Conservation (phyloP, 2,888 invertebrate genomes). For the Dicyrtoma fusca region DNA sequence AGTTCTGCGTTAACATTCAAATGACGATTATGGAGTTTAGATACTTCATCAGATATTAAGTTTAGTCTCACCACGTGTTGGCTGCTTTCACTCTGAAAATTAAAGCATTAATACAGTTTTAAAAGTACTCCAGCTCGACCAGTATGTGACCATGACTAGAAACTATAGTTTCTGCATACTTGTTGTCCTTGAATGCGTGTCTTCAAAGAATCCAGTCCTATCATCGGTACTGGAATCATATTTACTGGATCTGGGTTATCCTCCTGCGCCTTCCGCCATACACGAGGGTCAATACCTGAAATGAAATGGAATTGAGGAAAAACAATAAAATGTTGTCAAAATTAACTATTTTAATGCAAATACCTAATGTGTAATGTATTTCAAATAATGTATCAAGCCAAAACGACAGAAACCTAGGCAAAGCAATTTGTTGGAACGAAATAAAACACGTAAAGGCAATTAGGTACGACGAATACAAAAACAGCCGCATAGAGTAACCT, state of each 20-base stretch:
- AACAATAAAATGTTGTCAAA: conserved; percentile 3
- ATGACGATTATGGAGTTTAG: conserved; percentile 77
- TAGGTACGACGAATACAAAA: no score
- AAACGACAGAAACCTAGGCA: no score
- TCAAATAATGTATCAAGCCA: no score
- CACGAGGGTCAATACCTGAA: conserved; percentile 82
- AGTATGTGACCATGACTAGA: no score
- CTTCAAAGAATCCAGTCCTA: conserved; percentile 75
- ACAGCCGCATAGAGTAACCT: no score
- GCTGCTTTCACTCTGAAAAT: conserved; percentile 71
- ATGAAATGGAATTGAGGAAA: conserved; percentile 43
- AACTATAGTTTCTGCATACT: conserved; percentile 40
- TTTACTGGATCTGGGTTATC: conserved; percentile 92
- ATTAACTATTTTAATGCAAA: no score
- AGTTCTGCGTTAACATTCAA: conserved; percentile 78
- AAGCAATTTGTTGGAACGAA: no score
- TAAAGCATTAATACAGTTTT: not conserved
- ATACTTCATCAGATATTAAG: conserved; percentile 76
- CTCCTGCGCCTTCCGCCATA: conserved; percentile 95
- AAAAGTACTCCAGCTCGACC: no score
- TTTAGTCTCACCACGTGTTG: conserved; percentile 80
- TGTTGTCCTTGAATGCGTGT: conserved; percentile 75
- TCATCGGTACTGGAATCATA: conserved; percentile 90
- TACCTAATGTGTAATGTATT: no score
- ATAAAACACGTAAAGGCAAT: no score